These are phyloP conservation scores for Trachelus iudaicus DNA, from an alignment of 2,888 invertebrate genomes.

Conservation along the genomic window DNA sequence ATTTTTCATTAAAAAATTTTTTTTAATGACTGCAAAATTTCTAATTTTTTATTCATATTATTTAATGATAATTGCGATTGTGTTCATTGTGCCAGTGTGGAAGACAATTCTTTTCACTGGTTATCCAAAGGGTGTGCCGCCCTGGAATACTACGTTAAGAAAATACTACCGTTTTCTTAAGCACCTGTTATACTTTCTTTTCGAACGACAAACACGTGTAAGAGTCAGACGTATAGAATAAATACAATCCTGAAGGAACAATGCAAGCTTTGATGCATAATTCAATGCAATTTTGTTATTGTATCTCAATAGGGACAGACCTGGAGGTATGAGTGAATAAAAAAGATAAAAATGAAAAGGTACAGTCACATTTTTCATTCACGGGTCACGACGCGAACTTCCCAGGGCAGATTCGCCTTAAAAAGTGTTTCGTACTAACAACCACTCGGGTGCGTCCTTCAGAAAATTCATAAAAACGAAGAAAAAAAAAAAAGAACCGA, in stretches of 20 bases:
- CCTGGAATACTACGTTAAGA: neutral
- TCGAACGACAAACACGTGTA: neutral
- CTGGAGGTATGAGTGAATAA: neutral
- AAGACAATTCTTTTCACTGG: too few species aligned
- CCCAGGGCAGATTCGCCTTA: neutral
- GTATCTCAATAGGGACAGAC: neutral
- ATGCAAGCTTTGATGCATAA: neutral
- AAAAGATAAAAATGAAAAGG: neutral
- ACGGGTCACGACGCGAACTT: neutral
- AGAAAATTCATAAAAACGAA: neutral
- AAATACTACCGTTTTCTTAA: neutral
- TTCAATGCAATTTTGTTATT: neutral
- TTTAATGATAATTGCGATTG: too few species aligned
- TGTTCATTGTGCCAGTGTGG: too few species aligned
- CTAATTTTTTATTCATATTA: too few species aligned
- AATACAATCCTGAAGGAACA: neutral
- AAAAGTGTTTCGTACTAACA: neutral
- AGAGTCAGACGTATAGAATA: neutral
- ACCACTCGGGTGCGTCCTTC: neutral
- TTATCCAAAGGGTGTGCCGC: neutral
- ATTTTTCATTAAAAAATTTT: too few species aligned
- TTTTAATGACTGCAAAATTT: too few species aligned
- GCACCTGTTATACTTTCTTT: neutral
- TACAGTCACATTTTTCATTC: neutral
- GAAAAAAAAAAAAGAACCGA: too few species aligned